These are phyloP conservation scores for Sebastes glaucus DNA, from an alignment of 2,797 vertebrate species.

Conservation along the genomic window DNA sequence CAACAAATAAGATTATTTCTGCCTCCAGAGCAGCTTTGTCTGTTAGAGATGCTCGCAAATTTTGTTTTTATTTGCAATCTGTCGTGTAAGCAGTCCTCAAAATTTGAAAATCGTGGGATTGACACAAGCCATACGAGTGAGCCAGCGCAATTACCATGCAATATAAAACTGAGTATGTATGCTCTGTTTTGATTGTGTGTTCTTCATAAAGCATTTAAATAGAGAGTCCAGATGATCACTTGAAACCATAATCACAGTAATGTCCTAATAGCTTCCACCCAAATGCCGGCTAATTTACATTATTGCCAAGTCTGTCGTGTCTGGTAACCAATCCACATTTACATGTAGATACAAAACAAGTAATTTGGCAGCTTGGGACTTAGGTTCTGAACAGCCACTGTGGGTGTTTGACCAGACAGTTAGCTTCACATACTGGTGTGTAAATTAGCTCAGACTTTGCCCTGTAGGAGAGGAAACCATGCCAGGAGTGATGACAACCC, in stretches of 20 bases:
- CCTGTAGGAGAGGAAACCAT: slow-evolving; percentile 30
- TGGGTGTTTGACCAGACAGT: slow-evolving; percentile 25
- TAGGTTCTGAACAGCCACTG: neutral
- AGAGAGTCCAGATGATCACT: slow-evolving; percentile 14
- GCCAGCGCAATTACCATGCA: neutral
- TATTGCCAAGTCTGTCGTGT: slow-evolving; percentile 17
- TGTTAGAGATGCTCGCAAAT: neutral
- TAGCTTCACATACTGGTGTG: slow-evolving; percentile 10
- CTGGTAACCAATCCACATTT: neutral
- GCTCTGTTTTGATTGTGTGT: neutral
- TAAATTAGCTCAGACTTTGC: slow-evolving; percentile 16
- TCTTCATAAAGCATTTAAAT: neutral
- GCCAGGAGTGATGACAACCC: slow-evolving; percentile 32
- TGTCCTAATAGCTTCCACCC: slow-evolving; percentile 22
- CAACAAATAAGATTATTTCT: neutral
- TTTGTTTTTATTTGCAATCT: slow-evolving; percentile 5
- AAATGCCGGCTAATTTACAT: neutral
- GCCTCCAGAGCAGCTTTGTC: slow-evolving; percentile 5
- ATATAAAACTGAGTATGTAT: neutral
- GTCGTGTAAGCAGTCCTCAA: neutral
- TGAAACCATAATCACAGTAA: slow-evolving; percentile 3
- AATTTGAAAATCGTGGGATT: neutral
- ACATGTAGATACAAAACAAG: slow-evolving; percentile 7
- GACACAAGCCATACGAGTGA: slow-evolving; percentile 11
- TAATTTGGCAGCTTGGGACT: slow-evolving; percentile 26